Base-by-base conservation (phyloP, 2,797 vertebrate genomes). In the Muscicapa striata region DNA sequence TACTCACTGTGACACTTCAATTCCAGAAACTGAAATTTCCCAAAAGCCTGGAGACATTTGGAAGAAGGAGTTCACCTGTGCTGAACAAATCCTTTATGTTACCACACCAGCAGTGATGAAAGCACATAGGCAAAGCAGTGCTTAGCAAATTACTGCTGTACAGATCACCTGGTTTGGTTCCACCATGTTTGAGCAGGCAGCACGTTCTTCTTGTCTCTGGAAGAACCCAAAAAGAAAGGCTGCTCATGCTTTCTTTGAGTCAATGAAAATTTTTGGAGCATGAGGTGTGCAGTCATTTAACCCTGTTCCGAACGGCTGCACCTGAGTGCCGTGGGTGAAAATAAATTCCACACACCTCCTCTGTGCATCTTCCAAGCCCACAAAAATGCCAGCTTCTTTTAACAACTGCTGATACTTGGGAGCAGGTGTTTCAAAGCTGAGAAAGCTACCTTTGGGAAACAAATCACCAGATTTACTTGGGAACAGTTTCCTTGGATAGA, bases 1-100 rank as follows among this genome's bases (percentile, higher is more conserved):
- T 81, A 51, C 29, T 79, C 1, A 1, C 34, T 61, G 16, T 29
- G 54, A 90, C 48, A 36, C 63, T 63, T 79, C 52, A 74, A 0
- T 15, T 90, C 86, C 81, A 80, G 89, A 92, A 90, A 83, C 17
- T 67, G 38, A 19, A 89, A 61, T 89, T 90, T 74, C 84, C 70
- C 63, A 61, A 66, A 90, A 84, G 63, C 83, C 86, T 87, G 77
- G 38, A 93, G 95, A 61, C 52, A 79, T 94, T 92, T 95, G 63
- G 43, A 79, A 79, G 51, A 63, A 66, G 77, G 70, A 93, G 63
- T 55, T 95, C 46, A 57, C 67, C 52, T 41, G 7, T 2, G 1
- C 55, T 74, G 90, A 95, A 41, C 54, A 72, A 90, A 84, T 79
- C 67, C 81, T 77, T 93, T 34, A 16, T 51, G 52, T 87, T 95